Evolutionary conservation across 37 sponge, comb jelly and placozoan species (phyloP).

Genomic region (Haliclona indistincta): DNA sequence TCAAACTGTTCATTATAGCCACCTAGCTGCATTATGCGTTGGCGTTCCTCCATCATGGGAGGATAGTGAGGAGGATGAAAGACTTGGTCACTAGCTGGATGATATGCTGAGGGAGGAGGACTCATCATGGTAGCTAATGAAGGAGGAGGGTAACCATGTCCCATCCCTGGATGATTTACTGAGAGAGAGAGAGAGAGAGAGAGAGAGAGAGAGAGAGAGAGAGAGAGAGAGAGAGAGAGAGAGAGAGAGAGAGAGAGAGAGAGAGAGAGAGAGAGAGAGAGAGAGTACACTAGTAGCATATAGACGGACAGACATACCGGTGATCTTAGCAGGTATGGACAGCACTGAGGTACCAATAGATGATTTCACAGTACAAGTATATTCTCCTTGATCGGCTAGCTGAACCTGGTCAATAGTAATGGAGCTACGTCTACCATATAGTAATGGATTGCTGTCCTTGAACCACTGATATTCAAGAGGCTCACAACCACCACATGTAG

Average conservation of each 20-base stretch:
- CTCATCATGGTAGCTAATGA: not conserved
- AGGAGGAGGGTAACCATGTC: not conserved
- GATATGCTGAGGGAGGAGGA: not conserved
- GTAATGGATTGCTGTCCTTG: slow-evolving; percentile 34
- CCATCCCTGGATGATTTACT: not conserved
- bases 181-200: not conserved
- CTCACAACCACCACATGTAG: slow-evolving; percentile 11
- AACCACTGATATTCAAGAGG: slow-evolving; percentile 81
- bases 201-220: slow-evolving; percentile 7
- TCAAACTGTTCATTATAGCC: too few species aligned
- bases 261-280: not conserved
- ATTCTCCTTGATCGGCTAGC: slow-evolving; percentile 44
- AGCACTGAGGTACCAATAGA: slow-evolving; percentile 50
- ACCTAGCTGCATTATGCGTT: too few species aligned
- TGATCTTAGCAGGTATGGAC: not conserved
- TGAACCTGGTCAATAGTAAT: slow-evolving; percentile 22
- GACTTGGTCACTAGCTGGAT: not conserved
- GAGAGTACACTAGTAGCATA: slow-evolving; percentile 2
- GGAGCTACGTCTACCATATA: slow-evolving; percentile 30
- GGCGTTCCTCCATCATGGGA: not conserved
- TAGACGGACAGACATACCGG: slow-evolving; percentile 1
- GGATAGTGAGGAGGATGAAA: not conserved
- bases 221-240: too few species aligned
- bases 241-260: too few species aligned
- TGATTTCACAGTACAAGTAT: slow-evolving; percentile 58